Base-by-base conservation (phyloP, 2,113 vertebrate species). In the Chlamydotis undulata region DNA sequence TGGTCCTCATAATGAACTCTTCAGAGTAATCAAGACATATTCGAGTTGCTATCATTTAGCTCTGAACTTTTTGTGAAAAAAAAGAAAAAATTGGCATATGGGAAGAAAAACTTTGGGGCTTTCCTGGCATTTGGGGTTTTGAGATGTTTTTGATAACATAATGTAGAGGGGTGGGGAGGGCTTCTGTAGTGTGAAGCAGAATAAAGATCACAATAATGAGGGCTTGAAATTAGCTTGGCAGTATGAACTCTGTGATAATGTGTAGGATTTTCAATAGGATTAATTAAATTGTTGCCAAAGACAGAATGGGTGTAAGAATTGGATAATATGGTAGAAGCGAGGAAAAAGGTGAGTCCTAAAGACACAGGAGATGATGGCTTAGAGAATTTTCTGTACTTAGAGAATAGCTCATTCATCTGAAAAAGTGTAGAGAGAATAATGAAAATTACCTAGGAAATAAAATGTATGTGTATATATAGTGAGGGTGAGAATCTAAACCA, bases 381-480 rank as follows among this genome's bases (percentile, higher is more conserved):
- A 83, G 75, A 70, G 37, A 91, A 80, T 88, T 78, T 86, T 77
- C n/a, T 35, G 47, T 71, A 19, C 26, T 89, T 75, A 81, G 24
- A n/a, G 47, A 91, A 92, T 50, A 90, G 28, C n/a, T 90, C 79
- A 68, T 83, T 94, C 79, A 75, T 81, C 71, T 90, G 85, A 37
- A 87, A 94, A 92, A 50, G 14, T 61, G 35, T 10, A 45, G 57
- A 88, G 43, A 83, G 28, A 91, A 89, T 88, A 3, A 79, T 31
- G 43, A 67, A 83, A 92, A 95, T 90, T 96, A 95, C 92, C 85
- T 83, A 84, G 33, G 85, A 96, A 94, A 94, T 95, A 83, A 94
- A 93, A 77, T 77, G 41, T 43, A 70, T 73, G 70, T 91, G 75
- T 90, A 52, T 63, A n/a, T 83, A 26, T 25, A 67, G 88, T 12